Evolutionary conservation across 1,140 invertebrate genomes (phyloP).

Genomic region (Zaprionus gabonicus): DNA sequence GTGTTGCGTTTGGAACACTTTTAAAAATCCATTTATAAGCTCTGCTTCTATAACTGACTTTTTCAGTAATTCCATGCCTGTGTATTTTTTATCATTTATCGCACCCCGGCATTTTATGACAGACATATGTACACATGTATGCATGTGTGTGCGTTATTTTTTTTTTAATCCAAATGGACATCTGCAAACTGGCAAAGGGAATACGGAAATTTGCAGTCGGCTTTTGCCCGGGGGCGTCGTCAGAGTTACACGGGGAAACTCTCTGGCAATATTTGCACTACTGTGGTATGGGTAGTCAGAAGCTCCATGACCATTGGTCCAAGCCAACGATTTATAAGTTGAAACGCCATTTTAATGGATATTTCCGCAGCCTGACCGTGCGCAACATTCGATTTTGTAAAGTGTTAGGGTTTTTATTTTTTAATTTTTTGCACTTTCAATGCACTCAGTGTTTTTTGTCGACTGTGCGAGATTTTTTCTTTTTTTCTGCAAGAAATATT

Average conservation of each 20-base stretch:
- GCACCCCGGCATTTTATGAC: conserved; percentile 33
- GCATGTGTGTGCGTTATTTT: conserved; percentile 10
- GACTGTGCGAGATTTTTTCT: background rate
- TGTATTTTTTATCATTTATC: conserved; percentile 47
- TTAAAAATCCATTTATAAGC: conserved; percentile 80
- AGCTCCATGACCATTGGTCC: conserved; percentile 34
- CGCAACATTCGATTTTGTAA: conserved; percentile 68
- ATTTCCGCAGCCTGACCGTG: conserved; percentile 71
- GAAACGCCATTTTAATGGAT: conserved; percentile 82
- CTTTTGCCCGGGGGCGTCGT: conserved; percentile 7
- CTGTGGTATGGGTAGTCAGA: conserved; percentile 5
- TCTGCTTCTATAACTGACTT: conserved; percentile 69
- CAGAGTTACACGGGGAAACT: conserved; percentile 3
- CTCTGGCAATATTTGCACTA: conserved; percentile 11
- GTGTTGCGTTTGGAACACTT: conserved; percentile 66
- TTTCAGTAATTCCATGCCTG: conserved; percentile 57
- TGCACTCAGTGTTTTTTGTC: conserved; percentile 5
- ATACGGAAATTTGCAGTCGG: conserved; percentile 55
- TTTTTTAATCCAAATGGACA: conserved; percentile 72
- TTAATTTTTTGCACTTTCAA: conserved; percentile 17
- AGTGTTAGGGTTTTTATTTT: conserved; percentile 30
- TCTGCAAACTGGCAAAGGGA: conserved; percentile 49
- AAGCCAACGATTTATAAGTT: conserved; percentile 76
- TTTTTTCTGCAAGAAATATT: conserved; percentile 7
- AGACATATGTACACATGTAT: conserved; percentile 2